Percentiles rank a stretch among this genome's conserved stretches.
phyloP scores from a whole-genome alignment of 2,113 vertebrate species.

The Coracopsis vasa region DNA sequence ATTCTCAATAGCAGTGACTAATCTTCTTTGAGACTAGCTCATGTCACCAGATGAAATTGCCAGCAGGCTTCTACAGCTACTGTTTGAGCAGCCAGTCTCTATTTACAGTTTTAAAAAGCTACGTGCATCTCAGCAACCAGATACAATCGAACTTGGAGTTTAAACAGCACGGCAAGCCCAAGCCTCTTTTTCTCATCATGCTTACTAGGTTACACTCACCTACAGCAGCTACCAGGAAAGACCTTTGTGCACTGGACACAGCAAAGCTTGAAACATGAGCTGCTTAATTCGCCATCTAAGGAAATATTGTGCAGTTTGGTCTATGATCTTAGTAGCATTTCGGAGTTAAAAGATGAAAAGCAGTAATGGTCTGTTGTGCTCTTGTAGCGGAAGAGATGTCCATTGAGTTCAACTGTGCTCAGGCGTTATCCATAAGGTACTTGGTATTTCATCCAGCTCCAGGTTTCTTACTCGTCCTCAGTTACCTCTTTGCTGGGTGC shows the following conservation, averaged over 20 bases:
- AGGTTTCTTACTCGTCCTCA: neutral
- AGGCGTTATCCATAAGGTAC: neutral
- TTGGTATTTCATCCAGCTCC: neutral
- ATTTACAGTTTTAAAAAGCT: neutral
- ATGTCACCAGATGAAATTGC: slow-evolving; percentile 23
- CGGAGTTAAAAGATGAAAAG: neutral
- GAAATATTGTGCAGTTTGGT: neutral
- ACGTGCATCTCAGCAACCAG: neutral
- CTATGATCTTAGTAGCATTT: neutral
- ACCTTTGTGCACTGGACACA: neutral
- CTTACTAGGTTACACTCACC: neutral
- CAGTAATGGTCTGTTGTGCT: neutral
- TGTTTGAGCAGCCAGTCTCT: neutral
- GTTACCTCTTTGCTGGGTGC: neutral
- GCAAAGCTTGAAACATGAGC: neutral
- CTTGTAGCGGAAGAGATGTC: neutral
- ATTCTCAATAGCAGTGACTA: neutral
- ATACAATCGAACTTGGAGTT: neutral
- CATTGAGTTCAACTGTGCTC: neutral
- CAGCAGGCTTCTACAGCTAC: slow-evolving; percentile 18
- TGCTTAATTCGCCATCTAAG: neutral
- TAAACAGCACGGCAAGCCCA: accelerated
- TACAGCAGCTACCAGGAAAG: neutral
- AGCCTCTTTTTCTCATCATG: neutral
- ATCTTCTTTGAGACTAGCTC: slow-evolving; percentile 25